Conservation (phyloP, 1,140 invertebrate genomes). For the Pogonomyrmex barbatus region DNA sequence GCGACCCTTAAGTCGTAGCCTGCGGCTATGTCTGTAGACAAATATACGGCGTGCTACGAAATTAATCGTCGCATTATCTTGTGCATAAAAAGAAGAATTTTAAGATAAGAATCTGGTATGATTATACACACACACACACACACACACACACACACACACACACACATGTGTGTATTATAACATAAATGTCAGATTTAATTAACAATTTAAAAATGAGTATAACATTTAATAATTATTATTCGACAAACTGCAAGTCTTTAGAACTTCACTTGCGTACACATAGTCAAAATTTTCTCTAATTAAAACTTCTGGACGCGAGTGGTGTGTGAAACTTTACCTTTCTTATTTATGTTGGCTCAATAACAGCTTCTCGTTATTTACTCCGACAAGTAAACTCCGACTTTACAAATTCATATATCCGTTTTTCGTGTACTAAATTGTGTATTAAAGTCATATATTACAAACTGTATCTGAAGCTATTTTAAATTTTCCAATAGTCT, state of each 20-base stretch:
- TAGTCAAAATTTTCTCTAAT: conserved; percentile 20
- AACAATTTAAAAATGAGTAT: background rate
- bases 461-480: background rate
- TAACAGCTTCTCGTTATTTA: conserved; percentile 25
- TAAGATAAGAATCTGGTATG: background rate
- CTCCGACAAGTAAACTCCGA: background rate
- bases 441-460: background rate
- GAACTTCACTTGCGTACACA: background rate
- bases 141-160: too few species aligned
- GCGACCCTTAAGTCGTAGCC: background rate
- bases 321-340: background rate
- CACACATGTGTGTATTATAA: background rate
- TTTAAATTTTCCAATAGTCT: background rate
- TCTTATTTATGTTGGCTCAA: conserved; percentile 37
- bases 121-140: too few species aligned
- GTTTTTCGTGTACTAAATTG: background rate
- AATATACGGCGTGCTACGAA: conserved; percentile 30
- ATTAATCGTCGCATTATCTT: background rate
- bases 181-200: background rate
- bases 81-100: background rate
- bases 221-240: conserved; percentile 9
- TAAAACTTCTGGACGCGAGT: conserved; percentile 21
- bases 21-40: background rate
- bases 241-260: background rate
- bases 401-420: background rate